A percentile compares a stretch with the other conserved stretches of the same genome.
Conservation (phyloP, 2,888 invertebrate genomes). For the Zaprionus lineosus region DNA sequence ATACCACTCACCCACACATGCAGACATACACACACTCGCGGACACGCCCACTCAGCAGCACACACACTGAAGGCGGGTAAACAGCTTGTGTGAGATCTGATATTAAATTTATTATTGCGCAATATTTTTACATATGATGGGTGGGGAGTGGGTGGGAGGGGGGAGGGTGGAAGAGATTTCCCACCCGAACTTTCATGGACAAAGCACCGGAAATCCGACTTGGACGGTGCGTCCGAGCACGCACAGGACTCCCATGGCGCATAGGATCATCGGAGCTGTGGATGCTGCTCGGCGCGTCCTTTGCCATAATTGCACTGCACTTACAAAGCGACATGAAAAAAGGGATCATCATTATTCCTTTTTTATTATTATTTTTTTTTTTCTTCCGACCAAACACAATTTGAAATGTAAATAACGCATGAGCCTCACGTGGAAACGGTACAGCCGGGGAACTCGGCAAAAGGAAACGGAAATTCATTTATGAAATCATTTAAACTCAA, state of each 20-base stretch:
- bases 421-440: conserved; percentile 2
- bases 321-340: conserved; percentile 36
- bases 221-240: conserved; percentile 30
- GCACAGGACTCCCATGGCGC: conserved; percentile 30
- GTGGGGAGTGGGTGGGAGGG: no score
- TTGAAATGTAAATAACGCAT: conserved; percentile 46
- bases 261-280: no score
- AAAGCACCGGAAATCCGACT: conserved; percentile 40
- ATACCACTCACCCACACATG: no score
- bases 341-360: conserved; percentile 22
- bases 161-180: no score
- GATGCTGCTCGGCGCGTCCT: conserved; percentile 8
- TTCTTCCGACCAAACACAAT: conserved; percentile 31
- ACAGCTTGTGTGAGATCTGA: conserved; percentile 33
- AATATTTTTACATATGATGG: no score
- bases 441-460: conserved; percentile 2
- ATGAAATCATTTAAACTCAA: conserved; percentile 74
- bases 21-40: no score
- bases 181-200: conserved; percentile 25
- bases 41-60: no score
- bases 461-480: conserved; percentile 74
- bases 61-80: no score
- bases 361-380: conserved; percentile 8
- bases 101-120: conserved; percentile 42
- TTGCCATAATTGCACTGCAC: conserved; percentile 51